Conservation (phyloP, 2,797 vertebrate species). For the Sebastiscus albofasciatus region DNA sequence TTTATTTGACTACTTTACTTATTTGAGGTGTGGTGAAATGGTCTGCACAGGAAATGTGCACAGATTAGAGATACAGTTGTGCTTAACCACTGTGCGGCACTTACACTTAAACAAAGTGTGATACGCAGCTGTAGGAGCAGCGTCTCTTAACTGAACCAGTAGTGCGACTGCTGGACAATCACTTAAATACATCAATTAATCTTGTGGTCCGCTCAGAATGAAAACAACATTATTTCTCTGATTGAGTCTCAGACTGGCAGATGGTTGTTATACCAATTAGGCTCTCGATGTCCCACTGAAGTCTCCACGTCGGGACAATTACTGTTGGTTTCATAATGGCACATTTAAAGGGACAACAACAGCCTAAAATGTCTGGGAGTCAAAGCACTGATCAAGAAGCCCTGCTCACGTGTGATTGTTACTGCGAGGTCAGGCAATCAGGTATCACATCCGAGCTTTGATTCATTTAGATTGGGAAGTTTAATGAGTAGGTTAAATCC, state of each 20-base stretch:
- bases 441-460: not conserved
- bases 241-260: constrained; percentile 23
- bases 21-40: constrained; percentile 22
- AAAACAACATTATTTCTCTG: constrained; percentile 26
- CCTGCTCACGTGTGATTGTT: not conserved
- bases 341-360: constrained; percentile 4
- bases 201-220: constrained; percentile 2
- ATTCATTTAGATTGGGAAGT: not conserved
- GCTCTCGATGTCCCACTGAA: constrained; percentile 17
- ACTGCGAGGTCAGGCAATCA: not conserved
- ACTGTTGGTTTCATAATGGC: constrained; percentile 22
- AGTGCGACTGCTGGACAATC: not conserved
- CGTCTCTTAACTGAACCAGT: not conserved
- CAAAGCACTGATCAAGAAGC: not conserved
- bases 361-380: not conserved
- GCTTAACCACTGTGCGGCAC: not conserved
- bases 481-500: not conserved
- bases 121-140: not conserved
- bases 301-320: constrained; percentile 17
- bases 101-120: not conserved
- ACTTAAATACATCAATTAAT: constrained; percentile 14
- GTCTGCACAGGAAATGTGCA: constrained; percentile 18
- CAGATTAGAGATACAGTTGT: constrained; percentile 19
- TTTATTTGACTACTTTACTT: not conserved
- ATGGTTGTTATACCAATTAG: constrained; percentile 50